Base-by-base conservation (phyloP, 2,888 invertebrate genomes). In the Trilocha varians region DNA sequence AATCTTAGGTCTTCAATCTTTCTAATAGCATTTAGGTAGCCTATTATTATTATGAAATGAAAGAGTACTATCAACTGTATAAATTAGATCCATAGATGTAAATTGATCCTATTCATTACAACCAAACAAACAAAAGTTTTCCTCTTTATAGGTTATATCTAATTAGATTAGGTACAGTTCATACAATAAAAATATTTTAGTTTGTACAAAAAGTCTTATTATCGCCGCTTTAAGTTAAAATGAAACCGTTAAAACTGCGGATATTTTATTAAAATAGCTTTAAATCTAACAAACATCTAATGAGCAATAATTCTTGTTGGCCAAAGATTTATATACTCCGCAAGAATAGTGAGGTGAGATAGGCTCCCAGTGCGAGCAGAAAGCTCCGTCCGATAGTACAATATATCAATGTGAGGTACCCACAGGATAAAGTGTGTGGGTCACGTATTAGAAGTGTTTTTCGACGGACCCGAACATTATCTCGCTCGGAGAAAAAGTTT, bases 371-470 rank as follows among this genome's bases (percentile, higher is more conserved):
- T 46, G 56, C 53, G 55, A 46, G 42, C 45, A 52, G 49, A 46
- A 36, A 45, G 45, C 46, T 47, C 51, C 43, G 42, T 50, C 57
- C 58, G 57, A 61, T 61, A 60, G 65, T 63, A 62, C 65, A 60
- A 77, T 79, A 75, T 77, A 77, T 78, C 76, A 74, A 62, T 63
- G 63, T 52, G 64, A 52, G 62, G 64, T 56, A 64, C 56, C 57
- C 66, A 41, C 52, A 65, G 71, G 74, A 70, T 70, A 66, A 66
- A 69, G 61, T 66, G 70, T 66, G 62, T 65, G 64, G 73, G 70
- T 78, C 78, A 79, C 78, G 78, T 78, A 70, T 65, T 54, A 58
- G 61, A 62, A 73, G 68, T 78, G 78, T 77, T 79, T 78, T 77
- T 67, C 73, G 59, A 67, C 65, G 59, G 60, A 70, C 70, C 71